phyloP scores from a whole-genome alignment of 2,888 invertebrate species.

The Epistrophe grossulariae region DNA sequence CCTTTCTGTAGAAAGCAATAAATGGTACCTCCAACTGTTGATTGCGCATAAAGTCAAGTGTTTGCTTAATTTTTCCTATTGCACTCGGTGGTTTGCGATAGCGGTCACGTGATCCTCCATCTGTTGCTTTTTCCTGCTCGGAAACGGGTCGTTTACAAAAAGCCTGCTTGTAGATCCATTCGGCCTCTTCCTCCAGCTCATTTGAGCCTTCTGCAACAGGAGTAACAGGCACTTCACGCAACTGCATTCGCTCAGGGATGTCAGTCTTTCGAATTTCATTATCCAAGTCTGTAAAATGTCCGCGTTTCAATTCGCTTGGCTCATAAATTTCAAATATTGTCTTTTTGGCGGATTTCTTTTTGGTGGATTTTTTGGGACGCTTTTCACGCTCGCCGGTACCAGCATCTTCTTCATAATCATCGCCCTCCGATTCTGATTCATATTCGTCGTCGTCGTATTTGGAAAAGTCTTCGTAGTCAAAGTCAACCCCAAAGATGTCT shows the following conservation, averaged over 20 bases:
- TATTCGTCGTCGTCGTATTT: constrained; percentile 93
- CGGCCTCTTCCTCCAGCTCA: constrained; percentile 96
- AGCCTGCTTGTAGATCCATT: constrained; percentile 98
- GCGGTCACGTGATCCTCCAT: constrained; percentile 81
- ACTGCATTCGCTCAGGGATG: constrained; percentile 96
- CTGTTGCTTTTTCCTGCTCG: constrained; percentile 85
- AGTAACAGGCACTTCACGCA: constrained; percentile 94
- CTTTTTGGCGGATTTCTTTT: constrained; percentile 91
- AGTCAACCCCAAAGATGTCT: constrained; percentile 99
- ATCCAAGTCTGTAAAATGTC: constrained; percentile 97
- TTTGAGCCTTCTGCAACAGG: constrained; percentile 92
- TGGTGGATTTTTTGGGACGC: constrained; percentile 89
- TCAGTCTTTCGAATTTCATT: constrained; percentile 95
- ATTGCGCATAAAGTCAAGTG: constrained; percentile 97
- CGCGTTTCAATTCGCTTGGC: constrained; percentile 97
- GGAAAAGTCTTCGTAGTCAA: constrained; percentile 96
- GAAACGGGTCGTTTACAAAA: constrained; percentile 94
- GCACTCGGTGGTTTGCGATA: constrained; percentile 88
- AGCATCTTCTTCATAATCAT: constrained; percentile 92
- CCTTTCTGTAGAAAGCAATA: constrained; percentile 99
- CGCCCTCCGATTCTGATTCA: constrained; percentile 90
- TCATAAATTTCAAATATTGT: constrained; percentile 98
- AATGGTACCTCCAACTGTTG: constrained; percentile 98
- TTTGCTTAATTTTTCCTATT: constrained; percentile 95
- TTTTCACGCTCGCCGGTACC: constrained; percentile 87